A percentile compares a stretch with the other conserved stretches of the same genome.
These are phyloP conservation scores for Nannobrachium achirus DNA, from an alignment of 2,113 vertebrate species.

Conservation along the genomic window DNA sequence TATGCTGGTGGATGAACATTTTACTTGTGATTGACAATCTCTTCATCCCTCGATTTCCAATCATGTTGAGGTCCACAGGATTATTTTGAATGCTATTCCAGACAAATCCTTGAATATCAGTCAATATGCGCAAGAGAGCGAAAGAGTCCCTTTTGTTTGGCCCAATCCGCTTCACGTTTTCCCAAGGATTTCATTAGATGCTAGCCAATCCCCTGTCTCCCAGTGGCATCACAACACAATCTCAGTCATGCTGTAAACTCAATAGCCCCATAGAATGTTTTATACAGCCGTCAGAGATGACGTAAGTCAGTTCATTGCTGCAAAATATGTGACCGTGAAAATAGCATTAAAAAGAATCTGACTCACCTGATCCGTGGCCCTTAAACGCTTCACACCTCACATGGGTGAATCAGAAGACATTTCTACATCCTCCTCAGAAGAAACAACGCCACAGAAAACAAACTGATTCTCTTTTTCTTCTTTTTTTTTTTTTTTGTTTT, in stretches of 20 bases:
- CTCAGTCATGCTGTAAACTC: conserved; percentile 59
- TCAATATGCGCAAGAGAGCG: not conserved
- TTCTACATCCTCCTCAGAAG: not conserved
- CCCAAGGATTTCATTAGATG: conserved; percentile 13
- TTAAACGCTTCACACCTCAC: conserved; percentile 49
- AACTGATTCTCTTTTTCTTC: no score
- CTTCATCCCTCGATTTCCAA: no score
- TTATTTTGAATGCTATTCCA: no score
- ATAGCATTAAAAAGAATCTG: conserved; percentile 53
- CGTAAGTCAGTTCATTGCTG: conserved; percentile 50
- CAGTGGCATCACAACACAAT: conserved; percentile 19
- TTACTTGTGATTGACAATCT: no score
- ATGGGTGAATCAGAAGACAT: conserved; percentile 28
- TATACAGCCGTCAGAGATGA: conserved; percentile 45
- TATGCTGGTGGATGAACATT: no score
- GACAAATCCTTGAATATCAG: not conserved
- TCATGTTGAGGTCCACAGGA: no score
- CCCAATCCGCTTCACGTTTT: conserved; percentile 14
- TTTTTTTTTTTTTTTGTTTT: conserved; percentile 29
- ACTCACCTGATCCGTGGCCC: conserved; percentile 45
- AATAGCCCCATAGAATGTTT: conserved; percentile 46
- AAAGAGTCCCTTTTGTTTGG: conserved; percentile 5
- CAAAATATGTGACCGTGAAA: conserved; percentile 57
- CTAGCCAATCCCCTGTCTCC: conserved; percentile 12
- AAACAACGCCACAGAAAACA: not conserved